Conservation (phyloP, 2,888 invertebrate species). For the Sphinx pinastri region DNA sequence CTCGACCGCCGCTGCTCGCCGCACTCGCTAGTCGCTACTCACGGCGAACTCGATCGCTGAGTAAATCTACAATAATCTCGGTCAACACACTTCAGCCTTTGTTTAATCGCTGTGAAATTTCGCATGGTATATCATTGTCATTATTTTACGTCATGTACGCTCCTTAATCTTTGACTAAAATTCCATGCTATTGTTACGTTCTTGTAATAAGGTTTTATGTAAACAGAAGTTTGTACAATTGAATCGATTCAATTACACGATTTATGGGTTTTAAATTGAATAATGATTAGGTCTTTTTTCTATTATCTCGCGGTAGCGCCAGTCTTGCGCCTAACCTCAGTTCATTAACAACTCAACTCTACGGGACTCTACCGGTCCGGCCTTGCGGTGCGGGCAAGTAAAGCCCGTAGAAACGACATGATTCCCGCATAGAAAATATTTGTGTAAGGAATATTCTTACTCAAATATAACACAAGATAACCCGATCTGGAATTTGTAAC, state of each 20-base stretch:
- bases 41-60: slow-evolving; percentile 13
- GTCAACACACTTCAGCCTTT: slow-evolving; percentile 35
- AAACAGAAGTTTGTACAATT: neutral
- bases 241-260: neutral
- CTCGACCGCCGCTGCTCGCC: slow-evolving; percentile 19
- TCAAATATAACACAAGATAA: no score
- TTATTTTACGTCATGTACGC: slow-evolving; percentile 5
- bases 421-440: no score
- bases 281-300: neutral
- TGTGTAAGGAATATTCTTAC: no score
- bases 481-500: no score
- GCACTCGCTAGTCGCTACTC: slow-evolving; percentile 18
- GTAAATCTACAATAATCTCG: slow-evolving; percentile 36
- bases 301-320: neutral
- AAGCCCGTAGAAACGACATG: no score
- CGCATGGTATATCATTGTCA: neutral
- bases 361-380: no score
- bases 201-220: neutral
- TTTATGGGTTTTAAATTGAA: neutral
- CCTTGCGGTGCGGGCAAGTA: no score
- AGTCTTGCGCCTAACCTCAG: no score
- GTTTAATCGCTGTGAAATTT: slow-evolving; percentile 16
- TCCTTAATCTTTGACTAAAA: neutral
- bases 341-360: no score
- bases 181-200: neutral